Evolutionary conservation across 1,140 invertebrate genomes (phyloP).

Genomic region (Eriocheir sinensis): DNA sequence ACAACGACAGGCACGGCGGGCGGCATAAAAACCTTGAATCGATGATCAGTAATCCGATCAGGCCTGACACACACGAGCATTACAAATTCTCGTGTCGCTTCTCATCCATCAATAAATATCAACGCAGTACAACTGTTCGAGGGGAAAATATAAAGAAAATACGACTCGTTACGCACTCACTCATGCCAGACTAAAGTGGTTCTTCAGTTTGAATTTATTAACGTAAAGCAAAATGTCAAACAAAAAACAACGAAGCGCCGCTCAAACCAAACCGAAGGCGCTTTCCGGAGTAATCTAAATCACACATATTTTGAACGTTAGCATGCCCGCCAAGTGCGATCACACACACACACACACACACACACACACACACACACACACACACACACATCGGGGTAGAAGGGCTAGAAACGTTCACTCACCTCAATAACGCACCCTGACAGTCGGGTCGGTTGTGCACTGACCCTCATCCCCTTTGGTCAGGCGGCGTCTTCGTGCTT

Average conservation of each 20-base stretch:
- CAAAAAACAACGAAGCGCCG: too few relatives aligned
- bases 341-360: too few relatives aligned
- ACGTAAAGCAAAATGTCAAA: too few relatives aligned
- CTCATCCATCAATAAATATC: background rate
- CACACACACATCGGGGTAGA: too few relatives aligned
- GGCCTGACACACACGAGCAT: background rate
- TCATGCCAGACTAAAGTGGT: too few relatives aligned
- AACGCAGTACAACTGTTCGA: background rate
- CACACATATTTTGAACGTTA: background rate
- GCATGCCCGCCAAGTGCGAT: background rate
- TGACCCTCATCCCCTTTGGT: slow-evolving; percentile 9
- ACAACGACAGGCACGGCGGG: background rate
- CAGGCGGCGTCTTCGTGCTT: slow-evolving; percentile 19
- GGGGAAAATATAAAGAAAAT: background rate
- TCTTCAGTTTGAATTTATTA: too few relatives aligned
- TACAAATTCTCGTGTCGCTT: background rate
- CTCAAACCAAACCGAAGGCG: background rate
- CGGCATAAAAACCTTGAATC: background rate
- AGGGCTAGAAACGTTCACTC: background rate
- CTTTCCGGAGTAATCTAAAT: background rate
- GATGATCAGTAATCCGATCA: background rate
- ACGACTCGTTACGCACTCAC: too few relatives aligned
- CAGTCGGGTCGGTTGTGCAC: background rate
- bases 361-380: too few relatives aligned
- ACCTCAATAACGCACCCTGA: background rate